phyloP scores from a whole-genome alignment of 2,797 vertebrate genomes.

The Xerus rutilus region DNA sequence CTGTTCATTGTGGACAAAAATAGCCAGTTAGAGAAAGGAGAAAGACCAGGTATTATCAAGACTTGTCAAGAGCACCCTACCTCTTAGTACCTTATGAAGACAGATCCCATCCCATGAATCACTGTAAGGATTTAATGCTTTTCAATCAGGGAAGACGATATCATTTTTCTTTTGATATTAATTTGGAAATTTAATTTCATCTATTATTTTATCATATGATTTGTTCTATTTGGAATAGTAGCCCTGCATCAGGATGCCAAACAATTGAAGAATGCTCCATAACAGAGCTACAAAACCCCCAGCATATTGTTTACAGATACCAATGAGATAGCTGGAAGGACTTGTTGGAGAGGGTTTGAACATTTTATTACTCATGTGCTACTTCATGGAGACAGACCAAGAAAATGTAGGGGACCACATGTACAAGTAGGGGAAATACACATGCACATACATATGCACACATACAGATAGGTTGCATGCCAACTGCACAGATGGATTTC shows the following conservation, averaged over 20 bases:
- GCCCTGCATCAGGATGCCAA: not conserved
- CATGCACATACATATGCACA: no score
- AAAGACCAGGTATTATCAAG: not conserved
- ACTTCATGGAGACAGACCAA: no score
- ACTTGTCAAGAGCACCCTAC: not conserved
- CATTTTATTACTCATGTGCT: no score
- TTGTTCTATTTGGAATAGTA: not conserved
- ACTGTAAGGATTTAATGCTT: not conserved
- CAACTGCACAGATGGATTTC: no score
- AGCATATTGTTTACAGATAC: no score
- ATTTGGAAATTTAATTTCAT: not conserved
- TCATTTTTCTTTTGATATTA: not conserved
- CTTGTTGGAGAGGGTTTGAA: no score
- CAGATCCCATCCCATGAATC: not conserved
- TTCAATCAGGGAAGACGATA: not conserved
- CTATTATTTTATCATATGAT: not conserved
- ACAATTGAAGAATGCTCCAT: no score
- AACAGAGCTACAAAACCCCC: no score
- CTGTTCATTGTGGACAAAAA: not conserved
- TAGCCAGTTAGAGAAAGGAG: not conserved
- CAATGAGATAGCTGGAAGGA: no score
- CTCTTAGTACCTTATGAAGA: not conserved
- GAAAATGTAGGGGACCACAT: no score
- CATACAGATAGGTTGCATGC: no score
- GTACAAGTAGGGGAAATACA: no score